Base-by-base conservation (phyloP, 2,113 vertebrate genomes). In the Seriola rivoliana region DNA sequence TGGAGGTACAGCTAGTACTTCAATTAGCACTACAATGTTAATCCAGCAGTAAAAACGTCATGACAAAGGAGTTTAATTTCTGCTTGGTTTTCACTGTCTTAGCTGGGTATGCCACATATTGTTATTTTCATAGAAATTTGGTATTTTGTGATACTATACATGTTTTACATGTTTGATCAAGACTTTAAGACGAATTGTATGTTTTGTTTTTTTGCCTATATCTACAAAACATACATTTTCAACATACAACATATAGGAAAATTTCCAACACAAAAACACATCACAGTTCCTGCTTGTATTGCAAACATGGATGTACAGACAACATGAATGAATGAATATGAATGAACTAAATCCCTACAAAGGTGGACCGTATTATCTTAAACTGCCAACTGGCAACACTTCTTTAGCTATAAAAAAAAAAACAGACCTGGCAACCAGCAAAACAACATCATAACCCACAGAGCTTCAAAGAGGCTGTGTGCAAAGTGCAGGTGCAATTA, bases 371-470 rank as follows among this genome's bases (percentile, higher is more conserved):
- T 46, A 46, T 76, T 34, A 42, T 36, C 5, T 42, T 21, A 67
- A 78, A 70, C 8, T 69, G 32, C 44, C 42, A 40, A 62, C 21
- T 70, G 46, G 32, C 21, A 71, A 62, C 46, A 54, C 17, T 55
- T 42, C 13, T 55, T 34, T 12, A 64, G 48, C 46, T 55, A 32
- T 29, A 29, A 58, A 58, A 29, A 21, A 25, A 42, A 44, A 42
- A 42, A 42, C 8, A 42, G 16, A 1, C 52, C 21, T 54, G 52
- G 52, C 54, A 55, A 55, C 8, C 8, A 25, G 6, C 9, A 52
- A 78, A 44, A 63, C 46, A 29, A 11, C 12, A 62, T 60, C 25
- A 12, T 38, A 29, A 57, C 52, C 21, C 23, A 14, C 44, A 34
- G 46, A 63, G 50, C 38, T 48, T 67, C 32, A 73, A 12, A 66